Percentiles rank a stretch among this genome's conserved stretches.
phyloP scores from a whole-genome alignment of 2,888 invertebrate genomes.

The Trachelus stipa region DNA sequence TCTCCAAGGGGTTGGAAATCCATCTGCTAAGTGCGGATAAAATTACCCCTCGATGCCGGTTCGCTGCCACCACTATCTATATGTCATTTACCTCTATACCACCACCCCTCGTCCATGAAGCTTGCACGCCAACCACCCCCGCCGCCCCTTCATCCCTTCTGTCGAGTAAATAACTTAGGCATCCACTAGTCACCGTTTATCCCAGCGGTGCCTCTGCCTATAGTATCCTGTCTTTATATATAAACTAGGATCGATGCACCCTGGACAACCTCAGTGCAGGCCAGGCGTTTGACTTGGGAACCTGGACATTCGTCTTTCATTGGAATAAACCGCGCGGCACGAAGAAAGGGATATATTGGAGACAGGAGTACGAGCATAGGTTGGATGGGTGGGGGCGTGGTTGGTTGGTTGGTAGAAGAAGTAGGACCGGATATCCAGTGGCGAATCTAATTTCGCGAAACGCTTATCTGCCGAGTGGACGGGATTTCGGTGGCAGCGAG shows the following conservation, averaged over 20 bases:
- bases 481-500: conserved; percentile 27
- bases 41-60: conserved; percentile 44
- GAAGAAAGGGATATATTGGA: not conserved
- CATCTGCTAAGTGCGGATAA: conserved; percentile 50
- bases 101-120: conserved; percentile 1
- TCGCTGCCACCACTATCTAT: conserved; percentile 12
- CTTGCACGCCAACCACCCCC: conserved; percentile 5
- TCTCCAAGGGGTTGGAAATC: conserved; percentile 15
- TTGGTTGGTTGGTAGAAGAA: not conserved
- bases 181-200: conserved; percentile 28
- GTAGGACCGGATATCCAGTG: conserved; percentile 16
- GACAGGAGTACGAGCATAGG: not conserved
- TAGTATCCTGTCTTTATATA: conserved; percentile 6
- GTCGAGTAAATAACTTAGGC: conserved; percentile 40
- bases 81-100: not conserved
- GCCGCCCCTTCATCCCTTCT: conserved; percentile 22
- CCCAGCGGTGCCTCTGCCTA: conserved; percentile 31
- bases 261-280: not conserved
- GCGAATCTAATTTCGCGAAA: conserved; percentile 56
- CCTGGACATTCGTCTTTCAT: not conserved
- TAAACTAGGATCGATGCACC: not conserved
- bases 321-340: not conserved
- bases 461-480: conserved; percentile 33
- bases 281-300: not conserved
- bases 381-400: not conserved